These are phyloP conservation scores for Lacanobia wlatinum DNA, from an alignment of 2,888 invertebrate genomes.

Conservation along the genomic window DNA sequence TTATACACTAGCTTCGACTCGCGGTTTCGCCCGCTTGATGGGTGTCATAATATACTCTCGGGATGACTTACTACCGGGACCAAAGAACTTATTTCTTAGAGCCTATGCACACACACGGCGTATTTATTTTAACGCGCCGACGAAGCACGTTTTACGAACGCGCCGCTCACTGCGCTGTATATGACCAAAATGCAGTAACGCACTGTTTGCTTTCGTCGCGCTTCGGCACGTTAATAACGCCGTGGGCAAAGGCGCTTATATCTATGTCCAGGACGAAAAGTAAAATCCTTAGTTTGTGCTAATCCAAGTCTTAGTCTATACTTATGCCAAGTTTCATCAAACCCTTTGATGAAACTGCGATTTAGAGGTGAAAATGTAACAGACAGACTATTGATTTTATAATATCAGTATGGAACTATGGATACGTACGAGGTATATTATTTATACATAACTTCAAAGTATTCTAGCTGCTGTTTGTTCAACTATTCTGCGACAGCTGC, in stretches of 20 bases:
- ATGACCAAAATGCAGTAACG: too few relatives aligned
- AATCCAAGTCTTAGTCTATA: not conserved
- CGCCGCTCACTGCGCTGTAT: too few relatives aligned
- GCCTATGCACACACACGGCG: too few relatives aligned
- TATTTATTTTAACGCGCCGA: too few relatives aligned
- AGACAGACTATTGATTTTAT: not conserved
- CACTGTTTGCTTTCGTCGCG: too few relatives aligned
- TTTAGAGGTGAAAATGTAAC: not conserved
- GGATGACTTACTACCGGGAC: not conserved
- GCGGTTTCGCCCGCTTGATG: not conserved
- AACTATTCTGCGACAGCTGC: conserved; percentile 16
- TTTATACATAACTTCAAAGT: not conserved
- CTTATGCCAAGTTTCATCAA: too few relatives aligned
- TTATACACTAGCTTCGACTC: not conserved
- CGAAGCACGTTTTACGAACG: too few relatives aligned
- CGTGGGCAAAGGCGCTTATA: too few relatives aligned
- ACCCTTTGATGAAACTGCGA: not conserved
- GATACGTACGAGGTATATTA: conserved; percentile 5
- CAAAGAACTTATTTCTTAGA: too few relatives aligned
- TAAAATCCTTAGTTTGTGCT: not conserved
- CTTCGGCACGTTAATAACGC: too few relatives aligned
- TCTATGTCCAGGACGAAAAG: not conserved
- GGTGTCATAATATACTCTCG: not conserved
- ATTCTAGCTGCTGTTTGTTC: not conserved
- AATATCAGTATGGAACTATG: not conserved